A percentile compares a stretch with the other conserved stretches of the same genome.
Conservation (phyloP, 2,113 vertebrate species). For the Tor tambroides region DNA sequence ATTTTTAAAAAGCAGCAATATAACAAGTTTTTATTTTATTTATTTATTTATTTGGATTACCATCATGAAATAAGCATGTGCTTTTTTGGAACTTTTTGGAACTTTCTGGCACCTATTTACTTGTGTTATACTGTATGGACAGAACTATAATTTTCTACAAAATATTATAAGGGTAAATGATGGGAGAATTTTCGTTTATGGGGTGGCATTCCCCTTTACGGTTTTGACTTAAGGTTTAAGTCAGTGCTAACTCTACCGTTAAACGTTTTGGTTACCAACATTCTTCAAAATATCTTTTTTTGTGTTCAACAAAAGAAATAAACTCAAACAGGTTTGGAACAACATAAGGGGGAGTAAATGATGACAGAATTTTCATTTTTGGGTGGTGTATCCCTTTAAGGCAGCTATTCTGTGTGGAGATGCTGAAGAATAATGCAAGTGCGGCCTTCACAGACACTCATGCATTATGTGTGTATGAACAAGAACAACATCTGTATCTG, state of each 20-base stretch:
- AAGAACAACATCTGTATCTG: slow-evolving; percentile 49
- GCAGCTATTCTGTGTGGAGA: background rate
- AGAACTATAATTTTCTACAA: too few relatives aligned
- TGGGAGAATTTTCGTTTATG: too few relatives aligned
- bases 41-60: too few relatives aligned
- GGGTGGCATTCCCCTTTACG: background rate
- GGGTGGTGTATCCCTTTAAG: background rate
- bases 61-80: too few relatives aligned
- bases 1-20: background rate
- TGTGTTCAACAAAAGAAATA: background rate
- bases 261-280: too few relatives aligned
- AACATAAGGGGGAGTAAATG: background rate
- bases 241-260: background rate
- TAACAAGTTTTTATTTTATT: background rate
- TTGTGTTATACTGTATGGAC: too few relatives aligned
- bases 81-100: too few relatives aligned
- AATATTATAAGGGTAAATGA: too few relatives aligned
- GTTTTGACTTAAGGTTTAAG: background rate
- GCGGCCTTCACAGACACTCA: slow-evolving; percentile 56
- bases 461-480: slow-evolving; percentile 41
- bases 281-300: background rate
- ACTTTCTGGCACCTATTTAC: too few relatives aligned
- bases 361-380: background rate
- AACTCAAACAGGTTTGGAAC: background rate
- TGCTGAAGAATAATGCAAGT: slow-evolving; percentile 61